Conservation (phyloP, 2,113 vertebrate genomes). For the Elephas maximus region DNA sequence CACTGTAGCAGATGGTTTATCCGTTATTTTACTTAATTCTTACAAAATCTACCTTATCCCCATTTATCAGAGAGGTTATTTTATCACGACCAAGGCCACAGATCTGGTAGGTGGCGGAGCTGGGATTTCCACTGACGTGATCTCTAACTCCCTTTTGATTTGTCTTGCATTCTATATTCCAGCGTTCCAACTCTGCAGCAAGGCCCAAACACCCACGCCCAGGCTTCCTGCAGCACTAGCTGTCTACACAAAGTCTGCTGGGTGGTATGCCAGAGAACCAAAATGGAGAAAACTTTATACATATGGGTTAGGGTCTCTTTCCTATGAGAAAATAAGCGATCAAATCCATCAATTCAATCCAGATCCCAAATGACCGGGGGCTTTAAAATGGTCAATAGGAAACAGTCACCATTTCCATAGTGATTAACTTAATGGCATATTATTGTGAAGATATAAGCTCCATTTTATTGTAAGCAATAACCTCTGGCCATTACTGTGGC, state of each 20-base stretch:
- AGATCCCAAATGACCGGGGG: neutral
- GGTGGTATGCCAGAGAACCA: neutral
- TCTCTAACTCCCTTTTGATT: neutral
- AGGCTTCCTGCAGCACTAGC: neutral
- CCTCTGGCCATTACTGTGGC: neutral
- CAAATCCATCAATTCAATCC: constrained; percentile 19
- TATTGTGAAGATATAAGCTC: neutral
- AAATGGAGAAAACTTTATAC: neutral
- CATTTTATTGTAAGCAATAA: constrained; percentile 28
- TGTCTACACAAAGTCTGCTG: neutral
- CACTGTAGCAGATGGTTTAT: neutral
- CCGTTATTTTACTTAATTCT: neutral
- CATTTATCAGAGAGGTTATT: neutral
- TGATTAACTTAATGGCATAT: neutral
- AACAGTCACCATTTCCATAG: neutral
- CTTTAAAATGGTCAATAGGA: constrained; percentile 11
- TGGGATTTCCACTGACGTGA: neutral
- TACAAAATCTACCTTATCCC: neutral
- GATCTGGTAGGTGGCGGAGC: neutral
- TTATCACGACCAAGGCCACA: neutral
- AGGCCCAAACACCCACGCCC: neutral
- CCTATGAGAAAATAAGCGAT: neutral
- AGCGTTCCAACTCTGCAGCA: neutral
- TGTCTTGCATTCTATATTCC: neutral
- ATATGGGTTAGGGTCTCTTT: neutral